Base-by-base conservation (phyloP, 1,140 invertebrate genomes). In the Nixonia krombeini region DNA sequence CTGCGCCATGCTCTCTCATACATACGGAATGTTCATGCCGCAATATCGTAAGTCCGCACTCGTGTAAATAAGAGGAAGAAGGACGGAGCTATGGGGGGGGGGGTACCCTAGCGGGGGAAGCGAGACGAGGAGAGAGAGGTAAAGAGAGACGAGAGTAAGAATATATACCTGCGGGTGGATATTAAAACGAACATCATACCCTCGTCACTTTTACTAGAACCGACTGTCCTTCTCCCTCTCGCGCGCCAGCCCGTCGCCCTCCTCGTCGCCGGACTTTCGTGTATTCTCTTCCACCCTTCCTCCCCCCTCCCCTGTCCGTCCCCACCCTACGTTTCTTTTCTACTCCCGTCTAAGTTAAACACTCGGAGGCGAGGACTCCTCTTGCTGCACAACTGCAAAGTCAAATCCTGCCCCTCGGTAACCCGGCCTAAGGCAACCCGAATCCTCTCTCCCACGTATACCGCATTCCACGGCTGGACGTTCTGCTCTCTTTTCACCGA, bases 181-280 rank as follows among this genome's bases (percentile, higher is more conserved):
- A 82, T 82, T 84, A 81, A 82, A 80, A 75, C 75, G 74, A 82
- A 80, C 80, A 81, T 82, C 80, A 81, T 82, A 84, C 82, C 82
- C 82, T 82, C 80, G 79, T 84, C 82, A 84, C 76, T 82, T 78
- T 78, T 78, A 75, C 79, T 73, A 72, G 68, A 46, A 53, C 9
- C 62, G 59, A 70, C 45, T 57, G 21, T 44, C 41, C 10, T 23
- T 66, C 52, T 52, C 46, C 28, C 18, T 44, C 28, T n/a, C 38
- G 29, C 35, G 21, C 6, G 2, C 21, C 37, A 8, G 13, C 31
- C n/a, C 21, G 13, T 15, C n/a, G 15, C 33, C 45, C 35, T 57
- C 41, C 29, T 41, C 31, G 18, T 51, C 59, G 5, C 51, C 23
- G 42, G 47, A 50, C 58, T 53, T 49, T 62, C 58, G 47, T 47